Evolutionary conservation across 2,113 vertebrate genomes (phyloP), one percentile per base, ranked within the genome.

Genomic region (Chauna torquata): DNA sequence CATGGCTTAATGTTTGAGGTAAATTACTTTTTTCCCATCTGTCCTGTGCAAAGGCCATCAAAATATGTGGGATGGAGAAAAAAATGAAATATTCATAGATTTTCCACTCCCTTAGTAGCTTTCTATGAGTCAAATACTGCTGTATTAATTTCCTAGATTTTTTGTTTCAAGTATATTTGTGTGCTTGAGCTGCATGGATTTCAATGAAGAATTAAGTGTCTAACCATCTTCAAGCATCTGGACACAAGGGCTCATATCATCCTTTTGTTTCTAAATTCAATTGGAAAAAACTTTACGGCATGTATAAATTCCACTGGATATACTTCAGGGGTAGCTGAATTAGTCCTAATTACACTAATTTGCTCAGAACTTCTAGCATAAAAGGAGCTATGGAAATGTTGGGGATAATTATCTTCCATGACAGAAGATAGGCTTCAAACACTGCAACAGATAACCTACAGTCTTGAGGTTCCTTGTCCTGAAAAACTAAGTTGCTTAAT

Each of bases 1-100:
- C 97, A 98, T 1, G 98, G 98, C 14, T 77, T 99, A 32, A 85
- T 95, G 83, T 98, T 99, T 32, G 99, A 99, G 99, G 98, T 99
- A 95, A 94, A 94, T 11, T 7, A 16, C 32, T 74, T 17, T 49
- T 75, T 8, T 83, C 54, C 45, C 52, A 2, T n/a, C 81, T 91
- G 7, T 20, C 42, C 49, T 47, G 10, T 38, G 44, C 45, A 65
- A 78, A 74, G 9, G 34, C 19, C 57, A n/a, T 12, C 52, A 72
- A 66, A 96, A 72, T 20, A 16, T 0, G 0, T 28, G 47, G 23
- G 71, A 81, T 20, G 23, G 32, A 55, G 8, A 66, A 34, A 57
- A 34, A 72, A 32, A 57, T 69, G 18, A 78, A 61, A 71, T 11
- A 6, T 42, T 77, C 45, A 13, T 0, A 22, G 57, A 28, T 68